Base-by-base conservation (phyloP, 2,797 vertebrate species). In the Salarias fasciatus region DNA sequence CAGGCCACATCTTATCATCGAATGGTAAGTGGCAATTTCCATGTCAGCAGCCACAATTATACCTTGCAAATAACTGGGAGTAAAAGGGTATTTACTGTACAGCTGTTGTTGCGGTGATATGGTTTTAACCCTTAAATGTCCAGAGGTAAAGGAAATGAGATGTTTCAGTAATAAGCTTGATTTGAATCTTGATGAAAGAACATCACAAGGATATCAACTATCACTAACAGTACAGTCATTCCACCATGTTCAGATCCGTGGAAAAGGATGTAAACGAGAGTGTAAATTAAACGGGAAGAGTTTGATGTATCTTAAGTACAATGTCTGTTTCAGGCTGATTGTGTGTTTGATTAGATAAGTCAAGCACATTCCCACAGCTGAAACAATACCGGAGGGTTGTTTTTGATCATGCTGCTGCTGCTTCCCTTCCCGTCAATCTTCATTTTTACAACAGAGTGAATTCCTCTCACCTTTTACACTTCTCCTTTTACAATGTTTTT, bases 1-100 rank as follows among this genome's bases (percentile, higher is more conserved):
- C 50, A 24, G 8, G 82, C 84, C 73, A 77, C 53, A 55, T 84
- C 78, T 77, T 36, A 65, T 74, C 62, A 71, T 35, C 33, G 6
- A 30, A 54, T 43, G 58, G 52, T 62, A 76, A 79, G 79, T 52
- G 80, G 71, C 31, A 54, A 68, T 45, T 75, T 69, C 51, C 51
- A 31, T 58, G 53, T 63, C 48, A 65, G 59, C 62, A 36, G 35
- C 62, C 64, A 8, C 43, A 49, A 14, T 52, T 65, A 18, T 46
- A 56, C 57, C 31, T 1, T 8, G n/a, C 13, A 49, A 47, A 69
- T 56, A 71, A 50, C 11, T 33, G 24, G 29, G n/a, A 11, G 2
- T 30, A 31, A 28, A 12, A 3, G 13, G 10, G 36, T 15, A 5
- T n/a, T 24, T 28, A 43, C 6, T 45, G 59, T 14, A 36, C 3